phyloP scores from a whole-genome alignment of 2,113 vertebrate genomes.

The Actinemys pallida region DNA sequence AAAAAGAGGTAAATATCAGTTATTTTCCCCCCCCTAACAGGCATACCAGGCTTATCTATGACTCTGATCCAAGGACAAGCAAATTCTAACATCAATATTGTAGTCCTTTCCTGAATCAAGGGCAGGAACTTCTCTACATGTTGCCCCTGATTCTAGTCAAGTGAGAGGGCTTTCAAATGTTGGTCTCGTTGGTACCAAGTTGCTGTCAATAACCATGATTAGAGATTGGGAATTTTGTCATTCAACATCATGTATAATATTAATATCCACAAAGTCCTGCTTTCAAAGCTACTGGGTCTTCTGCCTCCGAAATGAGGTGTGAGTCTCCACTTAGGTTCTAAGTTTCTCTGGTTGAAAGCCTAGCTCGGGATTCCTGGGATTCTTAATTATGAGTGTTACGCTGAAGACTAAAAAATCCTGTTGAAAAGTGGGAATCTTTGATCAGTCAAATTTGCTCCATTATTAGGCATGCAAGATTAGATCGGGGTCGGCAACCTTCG shows the following conservation, averaged over 20 bases:
- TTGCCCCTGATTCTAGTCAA: background rate
- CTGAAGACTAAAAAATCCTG: slow-evolving; percentile 13
- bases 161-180: background rate
- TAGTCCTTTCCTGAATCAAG: background rate
- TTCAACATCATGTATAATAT: background rate
- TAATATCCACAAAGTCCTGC: slow-evolving; percentile 38
- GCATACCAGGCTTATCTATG: background rate
- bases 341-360: slow-evolving; percentile 25
- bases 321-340: slow-evolving; percentile 17
- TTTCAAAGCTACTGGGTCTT: slow-evolving; percentile 36
- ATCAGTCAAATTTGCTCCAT: slow-evolving; percentile 47
- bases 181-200: background rate
- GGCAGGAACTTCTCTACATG: background rate
- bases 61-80: background rate
- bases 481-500: too few species aligned
- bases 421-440: slow-evolving; percentile 60
- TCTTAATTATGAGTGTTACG: slow-evolving; percentile 39
- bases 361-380: slow-evolving; percentile 1
- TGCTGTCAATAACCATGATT: background rate
- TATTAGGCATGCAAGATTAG: background rate
- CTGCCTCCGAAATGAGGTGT: slow-evolving; percentile 36
- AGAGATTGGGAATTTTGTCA: background rate
- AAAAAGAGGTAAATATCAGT: background rate
- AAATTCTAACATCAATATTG: background rate
- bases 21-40: background rate